Evolutionary conservation across 2,113 vertebrate genomes (phyloP).

Genomic region (Emydura subglobosa): DNA sequence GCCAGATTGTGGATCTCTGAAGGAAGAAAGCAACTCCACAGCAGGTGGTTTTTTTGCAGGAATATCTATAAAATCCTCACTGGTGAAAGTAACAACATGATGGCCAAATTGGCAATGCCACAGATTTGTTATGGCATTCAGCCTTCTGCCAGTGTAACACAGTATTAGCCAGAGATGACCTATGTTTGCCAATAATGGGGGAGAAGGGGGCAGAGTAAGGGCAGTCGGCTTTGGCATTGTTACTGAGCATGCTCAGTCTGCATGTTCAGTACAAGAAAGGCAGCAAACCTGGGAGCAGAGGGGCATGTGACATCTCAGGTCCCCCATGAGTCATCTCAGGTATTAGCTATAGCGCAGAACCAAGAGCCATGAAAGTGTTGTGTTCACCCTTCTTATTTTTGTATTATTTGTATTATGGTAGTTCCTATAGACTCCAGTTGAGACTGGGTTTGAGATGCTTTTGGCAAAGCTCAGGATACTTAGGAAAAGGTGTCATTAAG

Average conservation of each 20-base stretch:
- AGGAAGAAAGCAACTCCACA: slow-evolving; percentile 56
- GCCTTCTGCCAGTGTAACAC: slow-evolving; percentile 22
- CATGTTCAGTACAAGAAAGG: too few species aligned
- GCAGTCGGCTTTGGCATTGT: too few species aligned
- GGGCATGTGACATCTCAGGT: too few species aligned
- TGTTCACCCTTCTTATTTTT: background rate
- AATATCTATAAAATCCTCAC: slow-evolving; percentile 55
- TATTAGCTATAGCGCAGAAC: background rate
- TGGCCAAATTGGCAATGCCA: slow-evolving; percentile 11
- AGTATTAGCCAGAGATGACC: too few species aligned
- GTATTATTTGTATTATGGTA: background rate
- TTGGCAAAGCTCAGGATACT: background rate
- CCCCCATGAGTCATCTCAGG: background rate
- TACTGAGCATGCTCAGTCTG: too few species aligned
- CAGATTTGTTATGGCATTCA: slow-evolving; percentile 42
- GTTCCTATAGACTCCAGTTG: background rate
- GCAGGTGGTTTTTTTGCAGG: slow-evolving; percentile 60
- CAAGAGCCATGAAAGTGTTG: background rate
- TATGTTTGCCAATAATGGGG: too few species aligned
- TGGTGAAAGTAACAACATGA: slow-evolving; percentile 51
- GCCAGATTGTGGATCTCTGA: slow-evolving; percentile 25
- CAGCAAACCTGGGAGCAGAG: too few species aligned
- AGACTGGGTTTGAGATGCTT: background rate
- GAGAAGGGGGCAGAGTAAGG: too few species aligned
- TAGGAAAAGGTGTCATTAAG: background rate